Evolutionary conservation across 30 jellyfish, hydroid and myxozoan species (phyloP), one percentile per base, ranked within the genome.

Genomic region (Rhopilema esculentum): DNA sequence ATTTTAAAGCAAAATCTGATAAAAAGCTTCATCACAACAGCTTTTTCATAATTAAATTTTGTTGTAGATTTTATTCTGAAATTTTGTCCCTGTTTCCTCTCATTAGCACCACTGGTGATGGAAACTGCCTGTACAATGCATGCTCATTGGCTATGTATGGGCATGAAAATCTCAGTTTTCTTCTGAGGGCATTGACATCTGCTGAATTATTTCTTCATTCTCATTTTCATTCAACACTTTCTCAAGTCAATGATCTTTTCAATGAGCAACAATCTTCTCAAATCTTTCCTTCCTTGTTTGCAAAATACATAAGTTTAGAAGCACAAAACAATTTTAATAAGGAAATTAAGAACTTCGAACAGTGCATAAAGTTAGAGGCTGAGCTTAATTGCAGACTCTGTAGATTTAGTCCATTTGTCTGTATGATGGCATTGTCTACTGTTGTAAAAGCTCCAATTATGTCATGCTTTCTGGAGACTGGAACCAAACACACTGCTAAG

Each of bases 91-190:
- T 40, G 57, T 30, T 74, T 74, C 40, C 16, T 74, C 40, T 27
- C n/a, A 22, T 7, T 7, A 78, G 88, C 62, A 23, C 78, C 12
- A 53, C 80, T n/a, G 79, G 65, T 52, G 88, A 78, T 63, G 88
- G 88, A 50, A 78, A 78, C 61, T 77, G 88, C 33, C 80, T 77
- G 79, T 78, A 78, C 64, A 62, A 62, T 63, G 19, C 88, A 7
- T 31, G 65, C 31, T 78, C 88, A 21, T 62, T 78, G 78, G 88
- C 88, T 27, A 12, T 78, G 27, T 33, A 23, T 57, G 88, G 88
- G 18, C 57, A 78, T 0, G 77, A 51, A 15, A 27, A 28, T 8
- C 65, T 78, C 22, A n/a, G 27, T 49, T 27, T n/a, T 19, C 28
- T 50, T 16, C 4, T 50, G 63, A 63, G 88, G 64, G 62, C 78